Conservation (phyloP, 2,888 invertebrate genomes). For the Bugulina stolonifera region DNA sequence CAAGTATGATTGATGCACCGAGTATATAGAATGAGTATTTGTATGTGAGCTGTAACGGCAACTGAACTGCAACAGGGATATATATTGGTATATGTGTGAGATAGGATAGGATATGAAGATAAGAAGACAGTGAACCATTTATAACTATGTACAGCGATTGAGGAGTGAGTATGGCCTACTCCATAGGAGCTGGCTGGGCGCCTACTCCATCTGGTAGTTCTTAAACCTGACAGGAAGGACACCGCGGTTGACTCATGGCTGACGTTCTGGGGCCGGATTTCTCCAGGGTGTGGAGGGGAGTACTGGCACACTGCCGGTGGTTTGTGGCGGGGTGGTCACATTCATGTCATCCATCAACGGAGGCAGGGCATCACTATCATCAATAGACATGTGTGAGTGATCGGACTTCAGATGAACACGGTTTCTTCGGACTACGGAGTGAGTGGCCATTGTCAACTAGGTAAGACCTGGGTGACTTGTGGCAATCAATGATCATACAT, state of each 20-base stretch:
- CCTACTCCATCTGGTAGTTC: not conserved
- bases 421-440: too few species aligned
- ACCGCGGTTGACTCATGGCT: too few species aligned
- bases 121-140: not conserved
- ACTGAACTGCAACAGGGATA: too few species aligned
- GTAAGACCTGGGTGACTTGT: too few species aligned
- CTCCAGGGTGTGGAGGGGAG: not conserved
- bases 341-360: not conserved
- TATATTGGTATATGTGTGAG: too few species aligned
- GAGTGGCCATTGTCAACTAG: too few species aligned
- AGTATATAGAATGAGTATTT: too few species aligned
- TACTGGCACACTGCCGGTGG: not conserved
- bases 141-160: not conserved
- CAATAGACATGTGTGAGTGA: not conserved
- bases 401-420: not conserved
- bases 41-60: too few species aligned
- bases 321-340: not conserved
- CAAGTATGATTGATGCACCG: not conserved
- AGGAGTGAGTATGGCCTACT: too few species aligned
- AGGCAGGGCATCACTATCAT: not conserved
- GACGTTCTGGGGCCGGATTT: constrained; percentile 1
- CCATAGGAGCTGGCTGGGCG: too few species aligned
- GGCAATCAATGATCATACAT: too few species aligned
- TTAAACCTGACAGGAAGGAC: too few species aligned
- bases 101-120: not conserved